Percentiles rank a stretch among this genome's conserved stretches.
phyloP scores from a whole-genome alignment of 2,113 vertebrate species.

The Myotis davidii region DNA sequence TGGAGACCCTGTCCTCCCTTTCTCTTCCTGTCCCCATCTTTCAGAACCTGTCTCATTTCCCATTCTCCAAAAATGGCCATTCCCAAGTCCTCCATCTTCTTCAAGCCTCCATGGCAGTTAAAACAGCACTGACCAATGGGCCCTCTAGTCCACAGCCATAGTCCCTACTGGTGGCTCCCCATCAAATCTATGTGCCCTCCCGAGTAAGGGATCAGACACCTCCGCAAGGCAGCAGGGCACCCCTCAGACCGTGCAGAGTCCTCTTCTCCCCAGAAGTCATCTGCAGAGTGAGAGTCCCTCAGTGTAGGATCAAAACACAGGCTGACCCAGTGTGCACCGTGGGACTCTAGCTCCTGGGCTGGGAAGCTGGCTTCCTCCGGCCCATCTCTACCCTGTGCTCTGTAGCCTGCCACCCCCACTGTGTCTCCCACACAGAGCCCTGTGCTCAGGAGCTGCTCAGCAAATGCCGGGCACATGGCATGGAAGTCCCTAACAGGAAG shows the following conservation, averaged over 20 bases:
- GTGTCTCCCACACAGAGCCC: not conserved
- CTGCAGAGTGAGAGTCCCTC: not conserved
- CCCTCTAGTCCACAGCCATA: fast-evolving
- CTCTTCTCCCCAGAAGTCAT: not conserved
- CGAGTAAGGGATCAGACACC: not conserved
- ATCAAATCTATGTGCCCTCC: not conserved
- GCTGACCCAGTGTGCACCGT: not conserved
- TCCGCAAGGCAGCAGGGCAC: not conserved
- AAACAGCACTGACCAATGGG: too few species aligned
- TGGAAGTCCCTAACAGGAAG: not conserved
- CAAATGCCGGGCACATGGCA: not conserved
- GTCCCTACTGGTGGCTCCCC: not conserved
- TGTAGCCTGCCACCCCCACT: not conserved
- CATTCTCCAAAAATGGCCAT: not conserved
- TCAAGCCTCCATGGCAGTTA: not conserved
- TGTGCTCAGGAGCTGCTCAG: not conserved
- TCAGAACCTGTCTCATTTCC: not conserved
- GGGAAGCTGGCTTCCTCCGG: not conserved
- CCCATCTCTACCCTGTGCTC: not conserved
- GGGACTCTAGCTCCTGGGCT: not conserved
- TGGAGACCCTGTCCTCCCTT: not conserved
- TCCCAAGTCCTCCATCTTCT: not conserved
- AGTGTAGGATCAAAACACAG: not conserved
- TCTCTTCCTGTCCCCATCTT: not conserved
- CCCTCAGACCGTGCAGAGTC: not conserved